Evolutionary conservation across 2,113 vertebrate genomes (phyloP).

Genomic region (Nymphicus hollandicus): DNA sequence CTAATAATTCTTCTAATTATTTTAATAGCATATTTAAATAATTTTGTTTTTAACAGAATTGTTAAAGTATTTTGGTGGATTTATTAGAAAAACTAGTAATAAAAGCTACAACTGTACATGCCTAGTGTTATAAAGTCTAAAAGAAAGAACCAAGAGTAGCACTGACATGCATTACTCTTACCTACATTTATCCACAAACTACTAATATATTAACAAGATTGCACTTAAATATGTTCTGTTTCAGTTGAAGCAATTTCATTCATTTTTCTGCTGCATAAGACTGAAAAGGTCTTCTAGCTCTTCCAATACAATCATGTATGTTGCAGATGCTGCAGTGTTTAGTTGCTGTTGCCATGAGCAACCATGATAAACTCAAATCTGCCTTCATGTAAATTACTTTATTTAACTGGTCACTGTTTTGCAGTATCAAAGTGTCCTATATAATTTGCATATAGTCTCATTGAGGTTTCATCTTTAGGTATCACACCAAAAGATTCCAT

Average conservation of each 20-base stretch:
- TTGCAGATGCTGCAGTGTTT: not conserved
- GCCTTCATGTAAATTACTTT: not conserved
- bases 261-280: not conserved
- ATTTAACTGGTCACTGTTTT: not conserved
- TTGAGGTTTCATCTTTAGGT: not conserved
- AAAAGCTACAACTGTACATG: not conserved
- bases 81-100: not conserved
- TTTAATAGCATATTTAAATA: not conserved
- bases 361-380: not conserved
- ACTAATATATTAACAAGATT: not conserved
- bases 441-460: not conserved
- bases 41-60: not conserved
- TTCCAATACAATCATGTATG: not conserved
- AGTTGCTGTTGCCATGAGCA: not conserved
- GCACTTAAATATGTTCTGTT: not conserved
- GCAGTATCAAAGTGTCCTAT: not conserved
- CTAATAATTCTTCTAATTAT: not conserved
- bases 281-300: not conserved
- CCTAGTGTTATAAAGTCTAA: not conserved
- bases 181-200: not conserved
- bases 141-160: not conserved
- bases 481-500: not conserved
- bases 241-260: not conserved
- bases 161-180: not conserved
- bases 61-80: not conserved